These are phyloP conservation scores for Leptinotarsa lineolata DNA, from an alignment of 1,140 invertebrate genomes.

Conservation along the genomic window DNA sequence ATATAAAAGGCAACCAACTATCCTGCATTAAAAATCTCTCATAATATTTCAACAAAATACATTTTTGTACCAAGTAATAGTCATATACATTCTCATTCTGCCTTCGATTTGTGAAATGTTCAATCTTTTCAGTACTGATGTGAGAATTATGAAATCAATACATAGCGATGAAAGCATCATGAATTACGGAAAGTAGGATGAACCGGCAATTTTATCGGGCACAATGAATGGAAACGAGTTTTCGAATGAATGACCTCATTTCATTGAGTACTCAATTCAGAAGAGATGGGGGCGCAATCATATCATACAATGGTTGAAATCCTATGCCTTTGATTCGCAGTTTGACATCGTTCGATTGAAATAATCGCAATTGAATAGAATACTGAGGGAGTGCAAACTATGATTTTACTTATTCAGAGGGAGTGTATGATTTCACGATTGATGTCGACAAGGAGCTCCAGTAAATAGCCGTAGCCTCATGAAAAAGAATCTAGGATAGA, in stretches of 20 bases:
- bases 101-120: too few relatives aligned
- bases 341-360: constrained; percentile 5
- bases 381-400: background rate
- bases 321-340: background rate
- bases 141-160: too few relatives aligned
- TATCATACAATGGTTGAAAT: constrained; percentile 7
- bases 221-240: background rate
- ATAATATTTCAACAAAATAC: too few relatives aligned
- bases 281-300: background rate
- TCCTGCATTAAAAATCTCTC: too few relatives aligned
- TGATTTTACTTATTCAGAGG: background rate
- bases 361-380: background rate
- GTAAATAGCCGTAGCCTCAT: too few relatives aligned
- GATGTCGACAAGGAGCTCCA: too few relatives aligned
- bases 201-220: background rate
- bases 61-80: too few relatives aligned
- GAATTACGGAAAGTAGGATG: background rate
- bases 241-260: background rate
- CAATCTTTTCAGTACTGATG: too few relatives aligned
- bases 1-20: too few relatives aligned
- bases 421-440: background rate
- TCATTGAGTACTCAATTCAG: background rate
- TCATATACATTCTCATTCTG: too few relatives aligned
- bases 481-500: too few relatives aligned
- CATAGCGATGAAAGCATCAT: too few relatives aligned